Percentiles rank a stretch among this genome's conserved stretches.
Evolutionary conservation across 2,888 invertebrate species (phyloP).

Genomic region (Antheraea assamensis): DNA sequence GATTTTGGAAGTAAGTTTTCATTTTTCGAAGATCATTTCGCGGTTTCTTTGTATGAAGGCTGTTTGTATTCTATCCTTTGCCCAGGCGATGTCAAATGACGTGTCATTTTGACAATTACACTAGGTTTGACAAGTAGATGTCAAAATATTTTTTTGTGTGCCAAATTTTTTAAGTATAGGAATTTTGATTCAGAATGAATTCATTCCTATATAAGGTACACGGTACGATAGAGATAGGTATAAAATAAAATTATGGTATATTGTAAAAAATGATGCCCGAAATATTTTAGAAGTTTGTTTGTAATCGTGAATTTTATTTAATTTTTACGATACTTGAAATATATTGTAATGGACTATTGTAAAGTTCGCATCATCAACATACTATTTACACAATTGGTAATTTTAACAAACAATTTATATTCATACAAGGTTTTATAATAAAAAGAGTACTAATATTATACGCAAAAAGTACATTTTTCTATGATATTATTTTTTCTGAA

Average conservation of each 20-base stretch:
- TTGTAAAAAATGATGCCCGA: not conserved
- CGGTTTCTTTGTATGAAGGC: not conserved
- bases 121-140: not conserved
- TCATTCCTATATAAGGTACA: not conserved
- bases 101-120: not conserved
- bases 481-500: too few species aligned
- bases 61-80: constrained; percentile 10
- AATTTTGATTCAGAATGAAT: not conserved
- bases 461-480: too few species aligned
- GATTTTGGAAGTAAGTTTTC: constrained; percentile 12
- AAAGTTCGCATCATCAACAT: too few species aligned
- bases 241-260: not conserved
- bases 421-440: too few species aligned
- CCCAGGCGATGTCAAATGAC: not conserved
- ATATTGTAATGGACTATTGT: too few species aligned
- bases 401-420: too few species aligned
- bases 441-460: too few species aligned
- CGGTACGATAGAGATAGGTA: not conserved
- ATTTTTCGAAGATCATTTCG: not conserved
- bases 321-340: not conserved
- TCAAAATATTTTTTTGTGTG: not conserved
- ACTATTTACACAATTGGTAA: too few species aligned
- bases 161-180: not conserved
- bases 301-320: too few species aligned
- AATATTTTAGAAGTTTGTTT: not conserved